Conservation (phyloP, 2,113 vertebrate species). For the Bathybates hornii region DNA sequence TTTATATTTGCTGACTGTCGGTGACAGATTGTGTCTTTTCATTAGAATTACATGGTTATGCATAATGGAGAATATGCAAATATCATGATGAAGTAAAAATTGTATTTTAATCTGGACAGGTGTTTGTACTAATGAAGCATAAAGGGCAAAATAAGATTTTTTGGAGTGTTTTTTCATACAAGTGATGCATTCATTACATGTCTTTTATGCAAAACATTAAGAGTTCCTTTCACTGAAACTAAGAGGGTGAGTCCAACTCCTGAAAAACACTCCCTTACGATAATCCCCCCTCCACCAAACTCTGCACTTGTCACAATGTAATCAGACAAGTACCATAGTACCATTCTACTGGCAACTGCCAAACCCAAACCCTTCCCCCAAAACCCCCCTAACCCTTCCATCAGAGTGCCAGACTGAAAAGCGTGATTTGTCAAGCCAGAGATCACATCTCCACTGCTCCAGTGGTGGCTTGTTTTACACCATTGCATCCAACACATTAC, state of each 20-base stretch:
- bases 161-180: not conserved
- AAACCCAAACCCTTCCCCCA: not conserved
- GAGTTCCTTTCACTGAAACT: not conserved
- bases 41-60: not conserved
- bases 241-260: not conserved
- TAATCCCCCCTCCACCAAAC: not conserved
- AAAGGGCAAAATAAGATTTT: not conserved
- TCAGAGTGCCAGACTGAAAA: not conserved
- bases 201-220: not conserved
- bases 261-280: not conserved
- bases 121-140: not conserved
- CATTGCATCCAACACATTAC: not conserved
- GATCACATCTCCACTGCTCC: not conserved
- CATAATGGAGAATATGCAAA: not conserved
- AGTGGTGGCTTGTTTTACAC: not conserved
- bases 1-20: not conserved
- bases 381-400: not conserved
- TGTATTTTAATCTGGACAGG: not conserved
- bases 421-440: not conserved
- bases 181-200: not conserved
- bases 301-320: not conserved
- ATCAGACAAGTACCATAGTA: not conserved
- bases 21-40: not conserved
- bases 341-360: not conserved
- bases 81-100: not conserved